These are phyloP conservation scores for Drosophila cardini DNA, from an alignment of 1,140 invertebrate genomes.

Conservation along the genomic window DNA sequence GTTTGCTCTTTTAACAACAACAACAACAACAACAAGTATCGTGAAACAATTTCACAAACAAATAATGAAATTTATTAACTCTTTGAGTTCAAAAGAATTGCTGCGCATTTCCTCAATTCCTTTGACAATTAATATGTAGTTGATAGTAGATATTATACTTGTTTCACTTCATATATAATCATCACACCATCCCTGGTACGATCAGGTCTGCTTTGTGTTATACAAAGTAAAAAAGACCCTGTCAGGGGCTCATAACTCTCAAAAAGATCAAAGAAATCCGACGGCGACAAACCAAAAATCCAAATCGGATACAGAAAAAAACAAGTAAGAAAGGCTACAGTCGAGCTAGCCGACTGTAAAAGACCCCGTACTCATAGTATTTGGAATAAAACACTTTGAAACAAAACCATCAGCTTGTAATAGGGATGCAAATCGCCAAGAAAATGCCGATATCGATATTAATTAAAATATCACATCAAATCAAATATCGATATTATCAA, in stretches of 20 bases:
- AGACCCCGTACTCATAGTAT: no score
- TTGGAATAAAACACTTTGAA: no score
- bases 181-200: constrained; percentile 24
- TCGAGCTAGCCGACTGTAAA: no score
- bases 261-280: constrained; percentile 60
- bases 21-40: constrained; percentile 21
- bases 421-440: no score
- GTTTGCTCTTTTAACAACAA: constrained; percentile 46
- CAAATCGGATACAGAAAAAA: constrained; percentile 1
- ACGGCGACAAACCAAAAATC: constrained; percentile 49
- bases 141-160: constrained; percentile 30
- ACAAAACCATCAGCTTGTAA: no score
- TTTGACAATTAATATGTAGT: constrained; percentile 74
- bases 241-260: constrained; percentile 49
- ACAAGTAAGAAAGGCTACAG: no score
- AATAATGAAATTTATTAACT: constrained; percentile 75
- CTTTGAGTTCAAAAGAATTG: constrained; percentile 77
- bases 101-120: constrained; percentile 74
- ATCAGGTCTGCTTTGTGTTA: constrained; percentile 52
- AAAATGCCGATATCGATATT: no score
- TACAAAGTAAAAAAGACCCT: constrained; percentile 17
- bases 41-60: constrained; percentile 71
- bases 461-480: no score
- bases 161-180: constrained; percentile 55
- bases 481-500: no score